These are phyloP conservation scores for Chelonoidis abingdonii DNA, from an alignment of 2,113 vertebrate genomes.

Conservation along the genomic window DNA sequence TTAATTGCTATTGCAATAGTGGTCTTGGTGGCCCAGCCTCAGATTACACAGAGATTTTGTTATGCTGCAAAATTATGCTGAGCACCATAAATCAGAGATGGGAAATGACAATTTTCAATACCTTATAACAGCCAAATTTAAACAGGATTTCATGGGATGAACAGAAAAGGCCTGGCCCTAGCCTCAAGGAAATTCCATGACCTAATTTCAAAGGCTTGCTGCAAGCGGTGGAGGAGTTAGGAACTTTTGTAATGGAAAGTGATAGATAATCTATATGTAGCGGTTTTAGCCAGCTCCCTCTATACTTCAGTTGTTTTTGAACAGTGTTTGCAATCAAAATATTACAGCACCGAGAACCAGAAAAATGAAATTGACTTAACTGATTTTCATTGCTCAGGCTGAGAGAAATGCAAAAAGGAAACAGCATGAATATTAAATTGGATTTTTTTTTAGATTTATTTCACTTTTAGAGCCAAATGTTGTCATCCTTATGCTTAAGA, in stretches of 20 bases:
- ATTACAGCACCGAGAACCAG: neutral
- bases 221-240: neutral
- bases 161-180: neutral
- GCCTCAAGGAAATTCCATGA: neutral
- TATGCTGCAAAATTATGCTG: neutral
- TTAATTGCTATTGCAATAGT: no score
- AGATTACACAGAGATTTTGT: neutral
- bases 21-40: neutral
- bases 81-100: neutral
- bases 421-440: neutral
- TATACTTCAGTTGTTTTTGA: neutral
- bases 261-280: neutral
- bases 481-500: neutral
- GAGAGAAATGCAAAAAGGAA: neutral
- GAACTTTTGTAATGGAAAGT: neutral
- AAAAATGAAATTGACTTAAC: neutral
- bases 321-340: neutral
- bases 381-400: neutral
- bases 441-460: neutral
- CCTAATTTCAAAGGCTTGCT: neutral
- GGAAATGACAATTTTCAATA: neutral
- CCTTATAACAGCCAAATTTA: neutral
- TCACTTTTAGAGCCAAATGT: neutral
- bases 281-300: neutral
- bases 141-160: neutral